Conservation (phyloP, 2,888 invertebrate species). For the Zonitis immaculata region DNA sequence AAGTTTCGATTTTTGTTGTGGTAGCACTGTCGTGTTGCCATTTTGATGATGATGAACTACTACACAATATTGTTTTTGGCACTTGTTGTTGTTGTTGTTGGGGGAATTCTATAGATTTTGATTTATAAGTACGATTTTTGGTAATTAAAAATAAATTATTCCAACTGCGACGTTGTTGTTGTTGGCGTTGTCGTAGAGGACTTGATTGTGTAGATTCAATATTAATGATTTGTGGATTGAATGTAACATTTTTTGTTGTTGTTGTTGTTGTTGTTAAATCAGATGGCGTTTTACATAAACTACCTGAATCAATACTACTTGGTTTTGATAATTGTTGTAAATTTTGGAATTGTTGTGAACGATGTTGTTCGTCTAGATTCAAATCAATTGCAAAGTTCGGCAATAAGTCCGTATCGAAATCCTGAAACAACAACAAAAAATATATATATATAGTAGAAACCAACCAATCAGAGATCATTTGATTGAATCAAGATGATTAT, state of each 20-base stretch:
- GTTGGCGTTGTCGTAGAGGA: background rate
- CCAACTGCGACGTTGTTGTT: conserved; percentile 4
- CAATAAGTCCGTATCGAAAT: conserved; percentile 45
- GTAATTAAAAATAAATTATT: background rate
- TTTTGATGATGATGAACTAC: conserved; percentile 28
- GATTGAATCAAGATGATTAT: no score
- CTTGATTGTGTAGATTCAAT: conserved; percentile 19
- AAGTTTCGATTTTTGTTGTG: conserved; percentile 50
- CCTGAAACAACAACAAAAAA: conserved; percentile 30
- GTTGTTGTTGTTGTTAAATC: no score
- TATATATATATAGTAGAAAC: background rate
- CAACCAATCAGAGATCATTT: no score
- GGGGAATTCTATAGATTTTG: background rate
- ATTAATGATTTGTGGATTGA: conserved; percentile 46
- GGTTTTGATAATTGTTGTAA: conserved; percentile 35
- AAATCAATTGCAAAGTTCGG: conserved; percentile 49
- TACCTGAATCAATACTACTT: conserved; percentile 43
- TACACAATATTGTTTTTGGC: conserved; percentile 30
- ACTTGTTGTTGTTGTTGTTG: conserved; percentile 15
- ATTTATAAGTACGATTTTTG: conserved; percentile 1
- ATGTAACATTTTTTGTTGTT: conserved; percentile 45
- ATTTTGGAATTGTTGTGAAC: conserved; percentile 38
- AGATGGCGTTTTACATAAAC: conserved; percentile 41
- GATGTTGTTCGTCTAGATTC: conserved; percentile 44
- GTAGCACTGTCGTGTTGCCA: conserved; percentile 41